These are phyloP conservation scores for Glaucomys volans DNA, from an alignment of 2,113 vertebrate species.

Conservation along the genomic window DNA sequence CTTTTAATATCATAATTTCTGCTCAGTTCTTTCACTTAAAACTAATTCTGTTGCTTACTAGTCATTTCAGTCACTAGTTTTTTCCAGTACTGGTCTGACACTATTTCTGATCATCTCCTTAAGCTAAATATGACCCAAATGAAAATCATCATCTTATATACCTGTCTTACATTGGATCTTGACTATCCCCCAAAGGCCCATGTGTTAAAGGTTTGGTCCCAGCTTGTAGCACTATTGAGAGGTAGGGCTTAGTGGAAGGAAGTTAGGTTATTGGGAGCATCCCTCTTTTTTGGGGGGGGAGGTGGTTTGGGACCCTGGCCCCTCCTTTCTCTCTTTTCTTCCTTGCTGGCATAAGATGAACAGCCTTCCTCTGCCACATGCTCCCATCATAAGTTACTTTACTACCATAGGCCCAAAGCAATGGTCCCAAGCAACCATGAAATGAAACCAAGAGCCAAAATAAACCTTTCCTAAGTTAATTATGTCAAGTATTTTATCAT, in stretches of 20 bases:
- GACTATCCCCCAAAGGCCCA: background rate
- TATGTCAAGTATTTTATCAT: background rate
- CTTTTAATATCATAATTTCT: conserved; percentile 45
- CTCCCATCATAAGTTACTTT: background rate
- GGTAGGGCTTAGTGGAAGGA: background rate
- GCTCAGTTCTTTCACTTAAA: conserved; percentile 30
- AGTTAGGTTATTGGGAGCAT: background rate
- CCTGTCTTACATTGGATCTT: background rate
- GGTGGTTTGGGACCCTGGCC: background rate
- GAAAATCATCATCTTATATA: conserved; percentile 45
- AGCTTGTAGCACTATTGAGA: background rate
- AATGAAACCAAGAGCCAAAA: background rate
- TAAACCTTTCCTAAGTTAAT: background rate
- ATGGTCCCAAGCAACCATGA: background rate
- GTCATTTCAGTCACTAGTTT: background rate
- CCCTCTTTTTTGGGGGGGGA: background rate
- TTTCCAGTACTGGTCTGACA: background rate
- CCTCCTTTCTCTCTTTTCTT: background rate
- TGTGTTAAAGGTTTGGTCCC: background rate
- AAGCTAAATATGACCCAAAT: background rate
- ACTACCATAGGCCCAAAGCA: background rate
- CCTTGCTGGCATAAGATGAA: background rate
- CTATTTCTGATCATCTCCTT: conserved; percentile 49
- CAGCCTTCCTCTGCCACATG: background rate
- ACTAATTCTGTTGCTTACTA: background rate